phyloP scores from a whole-genome alignment of 1,140 invertebrate genomes.

The Eurosta solidaginis region DNA sequence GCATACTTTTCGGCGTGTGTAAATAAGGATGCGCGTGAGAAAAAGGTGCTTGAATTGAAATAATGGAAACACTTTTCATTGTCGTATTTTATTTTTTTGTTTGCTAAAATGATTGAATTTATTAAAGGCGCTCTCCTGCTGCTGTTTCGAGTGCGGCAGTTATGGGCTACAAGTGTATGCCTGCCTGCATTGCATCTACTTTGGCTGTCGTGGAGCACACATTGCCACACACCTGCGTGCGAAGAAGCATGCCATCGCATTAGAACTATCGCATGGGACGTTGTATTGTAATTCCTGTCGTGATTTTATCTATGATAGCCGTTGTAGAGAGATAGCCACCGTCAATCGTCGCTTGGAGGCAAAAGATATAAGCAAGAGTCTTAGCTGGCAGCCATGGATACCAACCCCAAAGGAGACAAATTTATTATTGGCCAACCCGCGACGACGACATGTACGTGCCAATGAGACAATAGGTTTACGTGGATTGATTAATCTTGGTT shows the following conservation, averaged over 20 bases:
- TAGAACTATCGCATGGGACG: constrained; percentile 87
- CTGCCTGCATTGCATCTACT: constrained; percentile 89
- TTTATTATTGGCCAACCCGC: constrained; percentile 73
- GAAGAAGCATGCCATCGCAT: constrained; percentile 80
- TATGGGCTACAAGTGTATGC: constrained; percentile 79
- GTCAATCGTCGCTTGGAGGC: constrained; percentile 64
- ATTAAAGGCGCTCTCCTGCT: constrained; percentile 40
- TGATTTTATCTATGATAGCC: constrained; percentile 89
- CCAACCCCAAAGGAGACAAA: constrained; percentile 74
- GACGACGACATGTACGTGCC: constrained; percentile 76
- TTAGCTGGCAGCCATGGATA: constrained; percentile 78
- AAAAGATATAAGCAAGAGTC: constrained; percentile 71
- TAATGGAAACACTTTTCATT: not conserved
- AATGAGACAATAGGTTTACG: constrained; percentile 87
- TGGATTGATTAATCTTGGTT: constrained; percentile 95
- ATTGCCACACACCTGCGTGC: constrained; percentile 83
- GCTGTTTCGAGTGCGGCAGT: constrained; percentile 69
- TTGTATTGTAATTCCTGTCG: constrained; percentile 90
- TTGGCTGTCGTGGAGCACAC: constrained; percentile 84
- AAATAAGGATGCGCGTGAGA: constrained; percentile 70
- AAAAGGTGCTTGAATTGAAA: constrained; percentile 65
- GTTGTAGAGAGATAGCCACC: constrained; percentile 67
- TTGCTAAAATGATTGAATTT: not conserved
- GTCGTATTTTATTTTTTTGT: not conserved
- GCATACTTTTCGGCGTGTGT: constrained; percentile 76